Evolutionary conservation across 2,113 vertebrate genomes (phyloP), one percentile per base, ranked within the genome.

Genomic region (Oreochromis spilurus): DNA sequence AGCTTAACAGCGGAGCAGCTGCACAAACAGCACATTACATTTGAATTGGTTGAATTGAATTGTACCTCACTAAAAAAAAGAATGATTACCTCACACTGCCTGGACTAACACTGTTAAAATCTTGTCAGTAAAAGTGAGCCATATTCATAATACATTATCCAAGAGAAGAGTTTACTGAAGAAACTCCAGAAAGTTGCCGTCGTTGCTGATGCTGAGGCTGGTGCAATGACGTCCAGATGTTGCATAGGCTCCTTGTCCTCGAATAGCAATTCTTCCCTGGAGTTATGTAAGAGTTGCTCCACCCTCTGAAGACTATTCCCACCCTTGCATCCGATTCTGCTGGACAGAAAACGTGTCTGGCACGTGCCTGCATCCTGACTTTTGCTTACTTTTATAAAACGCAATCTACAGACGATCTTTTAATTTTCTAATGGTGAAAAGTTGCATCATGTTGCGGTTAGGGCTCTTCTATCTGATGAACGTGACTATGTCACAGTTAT

Each of bases 211-310:
- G 50, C 70, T 90, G 79, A 82, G 48, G 55, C 29, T 57, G 38
- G 11, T 60, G 62, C 31, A 81, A 72, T 70, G 43, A 87, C 2
- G 4, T 26, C 75, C 84, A 91, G 67, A 88, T 89, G 87, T 78
- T 92, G 83, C 86, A 84, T 48, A n/a, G 26, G 26, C 75, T 89
- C 11, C 40, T 48, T 54, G 5, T 89, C 78, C 79, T 83, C 48
- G 79, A 86, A 89, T 75, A 87, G 54, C 36, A 83, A 53, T 62
- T 57, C 4, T 21, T 77, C 36, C 17, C 45, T 72, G 9, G 19
- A 77, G 36, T 82, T 88, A 79, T 81, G 79, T 62, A 86, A 86
- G 31, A 81, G 14, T 70, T 4, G 81, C 84, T 92, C 87, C 88
- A 26, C 89, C 91, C 88, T 72, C 52, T 36, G 62, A 75, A 16